These are phyloP conservation scores for Pycnomerus fuliginosus DNA, from an alignment of 2,888 invertebrate species.

Conservation along the genomic window DNA sequence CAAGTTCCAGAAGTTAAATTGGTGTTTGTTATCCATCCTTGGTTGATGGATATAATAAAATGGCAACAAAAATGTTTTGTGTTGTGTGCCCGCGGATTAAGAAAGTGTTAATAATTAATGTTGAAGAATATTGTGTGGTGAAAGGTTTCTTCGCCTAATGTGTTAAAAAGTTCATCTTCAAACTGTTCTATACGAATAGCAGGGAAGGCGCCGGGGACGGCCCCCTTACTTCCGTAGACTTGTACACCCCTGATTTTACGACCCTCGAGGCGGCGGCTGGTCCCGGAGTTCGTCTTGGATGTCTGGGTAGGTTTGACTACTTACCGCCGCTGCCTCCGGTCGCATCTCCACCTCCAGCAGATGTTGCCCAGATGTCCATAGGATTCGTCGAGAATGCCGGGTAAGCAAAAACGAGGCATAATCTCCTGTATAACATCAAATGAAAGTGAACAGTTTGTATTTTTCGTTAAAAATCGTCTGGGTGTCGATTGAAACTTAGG, in stretches of 20 bases:
- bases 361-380: conserved; percentile 41
- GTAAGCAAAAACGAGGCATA: conserved; percentile 30
- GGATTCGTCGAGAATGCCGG: conserved; percentile 46
- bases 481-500: too few species aligned
- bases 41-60: not conserved
- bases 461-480: too few species aligned
- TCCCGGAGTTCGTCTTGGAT: conserved; percentile 38
- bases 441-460: not conserved
- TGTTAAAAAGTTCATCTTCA: too few species aligned
- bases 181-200: conserved; percentile 48
- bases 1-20: too few species aligned
- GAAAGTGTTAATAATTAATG: too few species aligned
- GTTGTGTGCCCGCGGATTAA: not conserved
- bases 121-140: too few species aligned
- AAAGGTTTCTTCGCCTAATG: too few species aligned
- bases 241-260: conserved; percentile 42
- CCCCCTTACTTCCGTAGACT: conserved; percentile 40
- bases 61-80: not conserved
- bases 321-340: conserved; percentile 42
- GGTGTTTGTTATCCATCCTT: too few species aligned
- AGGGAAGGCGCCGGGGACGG: conserved; percentile 42
- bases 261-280: conserved; percentile 36
- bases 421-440: not conserved
- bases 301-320: conserved; percentile 43
- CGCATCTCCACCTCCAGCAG: conserved; percentile 40